Percentiles rank a stretch among this genome's conserved stretches.
phyloP scores from a whole-genome alignment of 1,140 invertebrate species.

The Listronotus bonariensis region DNA sequence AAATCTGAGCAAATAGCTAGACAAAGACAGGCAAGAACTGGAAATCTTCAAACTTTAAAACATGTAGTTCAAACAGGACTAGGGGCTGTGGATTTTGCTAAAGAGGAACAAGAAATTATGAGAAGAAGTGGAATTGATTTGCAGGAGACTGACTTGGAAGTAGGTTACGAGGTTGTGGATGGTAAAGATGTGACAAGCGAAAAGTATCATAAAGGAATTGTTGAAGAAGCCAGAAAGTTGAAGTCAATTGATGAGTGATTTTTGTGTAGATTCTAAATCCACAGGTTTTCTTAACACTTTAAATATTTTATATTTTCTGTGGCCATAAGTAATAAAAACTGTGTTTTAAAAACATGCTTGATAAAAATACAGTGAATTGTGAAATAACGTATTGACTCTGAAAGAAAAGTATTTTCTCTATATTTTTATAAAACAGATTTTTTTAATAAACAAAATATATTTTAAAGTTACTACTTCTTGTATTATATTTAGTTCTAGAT shows the following conservation, averaged over 20 bases:
- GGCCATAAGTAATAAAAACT: too few relatives aligned
- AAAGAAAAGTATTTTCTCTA: too few relatives aligned
- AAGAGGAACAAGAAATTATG: conserved; percentile 38
- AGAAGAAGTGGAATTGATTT: conserved; percentile 57
- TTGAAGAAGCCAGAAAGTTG: conserved; percentile 56
- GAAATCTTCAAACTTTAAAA: conserved; percentile 48
- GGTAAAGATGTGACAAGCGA: conserved; percentile 58
- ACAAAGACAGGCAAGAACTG: conserved; percentile 43
- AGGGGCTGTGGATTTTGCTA: conserved; percentile 48
- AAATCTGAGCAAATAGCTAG: conserved; percentile 19
- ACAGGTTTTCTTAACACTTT: too few relatives aligned
- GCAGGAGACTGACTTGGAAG: conserved; percentile 61
- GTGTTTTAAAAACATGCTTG: too few relatives aligned
- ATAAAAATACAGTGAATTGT: too few relatives aligned
- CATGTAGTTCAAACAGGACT: conserved; percentile 51
- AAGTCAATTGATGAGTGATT: conserved; percentile 21
- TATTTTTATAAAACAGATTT: too few relatives aligned
- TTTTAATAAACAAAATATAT: too few relatives aligned
- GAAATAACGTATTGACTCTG: too few relatives aligned
- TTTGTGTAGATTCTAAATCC: too few relatives aligned
- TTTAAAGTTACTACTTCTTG: too few relatives aligned
- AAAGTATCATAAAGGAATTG: conserved; percentile 64
- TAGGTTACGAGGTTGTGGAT: conserved; percentile 61
- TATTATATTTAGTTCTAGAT: too few relatives aligned
- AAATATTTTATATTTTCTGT: too few relatives aligned